phyloP scores from a whole-genome alignment of 2,113 vertebrate species.

The Muscicapa adusta region DNA sequence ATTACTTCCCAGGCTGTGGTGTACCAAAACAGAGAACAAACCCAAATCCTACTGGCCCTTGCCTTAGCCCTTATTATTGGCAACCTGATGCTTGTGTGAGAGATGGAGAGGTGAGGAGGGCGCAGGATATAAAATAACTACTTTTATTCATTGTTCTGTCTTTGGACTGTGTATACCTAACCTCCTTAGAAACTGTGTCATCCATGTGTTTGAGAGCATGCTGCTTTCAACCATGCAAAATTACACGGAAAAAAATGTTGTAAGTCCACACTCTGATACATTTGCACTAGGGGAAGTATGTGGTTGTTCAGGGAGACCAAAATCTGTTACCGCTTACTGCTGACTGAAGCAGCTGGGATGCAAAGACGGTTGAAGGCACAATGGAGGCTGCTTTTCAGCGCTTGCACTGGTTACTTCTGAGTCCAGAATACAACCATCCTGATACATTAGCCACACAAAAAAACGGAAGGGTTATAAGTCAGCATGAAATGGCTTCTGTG shows the following conservation, averaged over 20 bases:
- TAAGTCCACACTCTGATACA: background rate
- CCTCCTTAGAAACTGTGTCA: background rate
- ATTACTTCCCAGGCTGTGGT: background rate
- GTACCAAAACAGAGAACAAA: background rate
- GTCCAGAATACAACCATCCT: background rate
- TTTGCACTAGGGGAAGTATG: background rate
- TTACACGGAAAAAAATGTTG: background rate
- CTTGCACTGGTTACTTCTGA: background rate
- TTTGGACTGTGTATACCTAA: background rate
- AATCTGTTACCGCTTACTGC: background rate
- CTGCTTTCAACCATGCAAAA: background rate
- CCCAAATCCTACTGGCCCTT: background rate
- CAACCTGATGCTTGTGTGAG: background rate
- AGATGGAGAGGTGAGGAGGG: rapidly evolving
- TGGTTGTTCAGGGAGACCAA: background rate
- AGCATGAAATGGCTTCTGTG: slow-evolving; percentile 49
- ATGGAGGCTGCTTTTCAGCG: background rate
- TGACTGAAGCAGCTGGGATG: background rate
- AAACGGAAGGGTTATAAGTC: slow-evolving; percentile 45
- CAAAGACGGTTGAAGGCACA: background rate
- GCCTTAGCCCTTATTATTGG: background rate
- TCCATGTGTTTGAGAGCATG: background rate
- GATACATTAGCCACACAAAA: slow-evolving; percentile 5
- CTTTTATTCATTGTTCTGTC: background rate
- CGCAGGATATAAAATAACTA: background rate